Base-by-base conservation (phyloP, 2,888 invertebrate species). In the Drosophila recens region DNA sequence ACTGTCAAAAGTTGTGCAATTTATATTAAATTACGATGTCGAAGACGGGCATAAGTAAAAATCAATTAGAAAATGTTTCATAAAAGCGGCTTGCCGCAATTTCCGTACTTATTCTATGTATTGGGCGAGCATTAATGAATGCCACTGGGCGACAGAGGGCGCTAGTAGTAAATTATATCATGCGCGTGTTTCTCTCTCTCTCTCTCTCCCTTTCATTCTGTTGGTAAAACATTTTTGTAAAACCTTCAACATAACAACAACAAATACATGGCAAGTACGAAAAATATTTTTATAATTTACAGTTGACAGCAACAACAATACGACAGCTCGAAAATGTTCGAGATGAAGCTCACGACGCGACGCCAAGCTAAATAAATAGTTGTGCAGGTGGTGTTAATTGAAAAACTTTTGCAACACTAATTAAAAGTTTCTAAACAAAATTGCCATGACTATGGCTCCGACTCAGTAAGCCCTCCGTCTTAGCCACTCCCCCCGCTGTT, bases 371-470 rank as follows among this genome's bases (percentile, higher is more conserved):
- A 89, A 90, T 90, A 90, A 90, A 91, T 90, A 91, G 91, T 90
- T 91, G 87, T 90, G 86, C 90, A 90, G 90, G 91, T 90, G 90
- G 90, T 91, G 90, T 91, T 90, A 90, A 90, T 90, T 90, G 90
- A 90, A 90, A 90, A 90, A 90, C 90, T 90, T 90, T 90, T 75
- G 83, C 82, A 90, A 87, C 90, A 90, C 90, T 90, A 90, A 90
- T 90, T 90, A 91, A 90, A 91, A 90, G 90, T 90, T 91, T 90
- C 89, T 88, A 89, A 89, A 82, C 85, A 82, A 88, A 89, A 87
- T 89, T 78, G 81, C 80, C 85, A 82, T 82, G 84, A 80, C 82
- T 76, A 86, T 82, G 80, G 72, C 71, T 75, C 57, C 30, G 27
- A n/a, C 45, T n/a, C 43, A 11, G 23, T 15, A 23, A 36, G 11